These are phyloP conservation scores for Tubulanus polymorphus DNA, from an alignment of 2,888 invertebrate species.

Conservation along the genomic window DNA sequence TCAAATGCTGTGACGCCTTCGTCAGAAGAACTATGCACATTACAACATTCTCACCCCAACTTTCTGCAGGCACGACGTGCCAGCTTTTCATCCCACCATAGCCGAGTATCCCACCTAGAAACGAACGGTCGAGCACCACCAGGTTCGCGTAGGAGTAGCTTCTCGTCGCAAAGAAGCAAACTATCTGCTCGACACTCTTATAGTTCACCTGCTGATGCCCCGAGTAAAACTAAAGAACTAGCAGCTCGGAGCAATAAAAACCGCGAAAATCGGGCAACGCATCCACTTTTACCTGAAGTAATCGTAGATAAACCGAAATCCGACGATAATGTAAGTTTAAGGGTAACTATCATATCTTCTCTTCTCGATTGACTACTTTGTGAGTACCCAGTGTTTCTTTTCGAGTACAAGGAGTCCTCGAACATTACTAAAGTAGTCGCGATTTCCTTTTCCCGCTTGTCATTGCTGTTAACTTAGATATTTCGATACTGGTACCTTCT, in stretches of 20 bases:
- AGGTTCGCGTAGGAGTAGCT: conserved; percentile 30
- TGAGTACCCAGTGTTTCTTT: too few relatives aligned
- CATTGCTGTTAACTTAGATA: too few relatives aligned
- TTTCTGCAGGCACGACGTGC: conserved; percentile 69
- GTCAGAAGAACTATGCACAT: conserved; percentile 73
- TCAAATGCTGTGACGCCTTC: conserved; percentile 96
- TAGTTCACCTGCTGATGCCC: conserved; percentile 80
- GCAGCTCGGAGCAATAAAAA: conserved; percentile 26
- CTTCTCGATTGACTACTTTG: too few relatives aligned
- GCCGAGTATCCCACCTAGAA: conserved; percentile 62
- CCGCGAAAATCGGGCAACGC: conserved; percentile 33
- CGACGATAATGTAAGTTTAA: conserved; percentile 35
- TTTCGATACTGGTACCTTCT: too few relatives aligned
- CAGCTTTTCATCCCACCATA: conserved; percentile 86
- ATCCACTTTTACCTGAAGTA: conserved; percentile 43
- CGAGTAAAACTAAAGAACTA: conserved; percentile 21
- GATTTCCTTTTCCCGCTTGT: too few relatives aligned
- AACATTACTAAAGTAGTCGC: too few relatives aligned
- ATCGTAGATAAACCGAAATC: conserved; percentile 50
- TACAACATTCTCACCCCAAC: conserved; percentile 57
- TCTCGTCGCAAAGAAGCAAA: conserved; percentile 33
- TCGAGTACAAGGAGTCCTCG: too few relatives aligned
- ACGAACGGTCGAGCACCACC: conserved; percentile 11
- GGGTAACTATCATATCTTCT: too few relatives aligned
- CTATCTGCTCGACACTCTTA: conserved; percentile 66